Evolutionary conservation across 2,113 vertebrate species (phyloP), one percentile per base, ranked within the genome.

Genomic region (Sinocyclocheilus anshuiensis): DNA sequence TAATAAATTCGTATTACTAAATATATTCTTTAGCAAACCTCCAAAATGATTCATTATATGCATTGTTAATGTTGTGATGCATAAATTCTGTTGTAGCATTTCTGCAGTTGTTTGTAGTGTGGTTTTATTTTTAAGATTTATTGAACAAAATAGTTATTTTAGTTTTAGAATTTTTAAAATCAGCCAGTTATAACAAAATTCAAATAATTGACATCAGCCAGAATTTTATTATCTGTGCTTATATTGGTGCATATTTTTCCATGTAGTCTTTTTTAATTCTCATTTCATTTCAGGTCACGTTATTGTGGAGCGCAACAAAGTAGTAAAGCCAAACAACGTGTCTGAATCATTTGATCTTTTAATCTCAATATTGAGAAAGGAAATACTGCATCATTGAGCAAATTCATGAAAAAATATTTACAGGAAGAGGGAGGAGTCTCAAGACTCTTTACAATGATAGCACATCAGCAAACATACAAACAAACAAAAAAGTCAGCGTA

Each of bases 371-470:
- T 26, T 75, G 84, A 84, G 86, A 81, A 77, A 80, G 86, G 86
- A 90, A 90, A 75, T 89, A 87, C 85, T 81, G 89, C 87, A 88
- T 89, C 87, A 88, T 86, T 77, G 94, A 95, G 94, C 93, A 86
- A 92, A 92, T 94, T 93, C 84, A 94, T 94, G 92, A 89, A 92
- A 89, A 94, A 93, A 93, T 95, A 92, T 95, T 93, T 94, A 95
- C 63, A 88, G 57, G 63, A 77, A 81, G 48, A 42, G 39, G 16
- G 86, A 90, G 90, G 87, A 87, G 39, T 24, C 67, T 90, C 24
- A 0, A 86, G 80, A 89, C 89, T 88, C 87, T 82, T 88, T 77
- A 93, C 87, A 89, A 50, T 33, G 84, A 93, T 81, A 91, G 82
- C 87, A 93, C 89, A 90, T 93, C 55, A 81, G 57, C 75, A 67